Base-by-base conservation (phyloP, 2,888 invertebrate genomes). In the Athripsodes cinereus region DNA sequence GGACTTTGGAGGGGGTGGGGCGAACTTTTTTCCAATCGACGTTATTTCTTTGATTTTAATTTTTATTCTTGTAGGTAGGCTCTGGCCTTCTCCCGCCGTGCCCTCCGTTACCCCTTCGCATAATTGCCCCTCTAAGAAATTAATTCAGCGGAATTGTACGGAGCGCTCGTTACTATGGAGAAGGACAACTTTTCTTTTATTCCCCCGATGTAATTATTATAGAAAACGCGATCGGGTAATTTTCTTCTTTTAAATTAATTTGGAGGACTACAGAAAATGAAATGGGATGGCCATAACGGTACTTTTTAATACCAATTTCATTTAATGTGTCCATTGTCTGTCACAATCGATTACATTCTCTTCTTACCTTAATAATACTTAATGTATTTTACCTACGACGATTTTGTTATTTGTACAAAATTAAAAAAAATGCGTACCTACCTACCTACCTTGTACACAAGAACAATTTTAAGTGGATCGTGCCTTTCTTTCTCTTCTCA, bases 1-100 rank as follows among this genome's bases (percentile, higher is more conserved):
- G 59, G 55, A 47, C 57, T 48, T 49, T 53, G 49, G 21, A 46
- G 22, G n/a, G 35, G 21, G 20, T 49, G 22, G 50, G 19, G 22
- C 2, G 44, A 51, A 26, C 44, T 54, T 55, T 59, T 60, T 59
- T 53, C 19, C 52, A 60, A 57, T 60, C 60, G 59, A 52, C 59
- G 59, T 61, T 62, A 62, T 60, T 60, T 62, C 62, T 62, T 62
- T 59, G 62, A 62, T 62, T 62, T 62, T 62, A 62, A 62, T 62
- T 62, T 62, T 62, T 60, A 60, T 60, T 59, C 62, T 49, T 62
- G 55, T 57, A 57, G 58, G 58, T 55, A 53, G 58, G 50, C 56
- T 55, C 56, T 16, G 8, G 40, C 13, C 40, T 13, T 13, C 13
- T 13, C 40, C 8, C 40, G 3, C n/a, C n/a, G n/a, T n/a, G n/a